A percentile compares a stretch with the other conserved stretches of the same genome.
Conservation (phyloP, 2,113 vertebrate species). For the Jaculus jaculus region DNA sequence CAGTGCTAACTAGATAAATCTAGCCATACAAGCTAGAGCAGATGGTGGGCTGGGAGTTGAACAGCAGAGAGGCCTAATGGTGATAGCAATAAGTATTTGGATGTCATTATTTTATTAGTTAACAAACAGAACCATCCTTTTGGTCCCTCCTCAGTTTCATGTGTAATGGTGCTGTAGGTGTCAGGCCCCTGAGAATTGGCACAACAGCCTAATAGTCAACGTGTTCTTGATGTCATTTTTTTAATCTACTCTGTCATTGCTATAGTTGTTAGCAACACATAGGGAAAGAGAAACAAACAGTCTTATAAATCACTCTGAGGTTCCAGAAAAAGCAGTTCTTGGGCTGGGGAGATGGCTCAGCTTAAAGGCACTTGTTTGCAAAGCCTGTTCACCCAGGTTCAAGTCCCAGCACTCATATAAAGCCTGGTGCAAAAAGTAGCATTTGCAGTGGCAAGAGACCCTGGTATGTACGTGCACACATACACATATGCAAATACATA, state of each 20-base stretch:
- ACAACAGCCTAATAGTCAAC: slow-evolving; percentile 37
- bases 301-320: slow-evolving; percentile 25
- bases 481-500: too few relatives aligned
- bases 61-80: slow-evolving; percentile 70
- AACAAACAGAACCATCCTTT: slow-evolving; percentile 76
- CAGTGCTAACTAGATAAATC: slow-evolving; percentile 55
- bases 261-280: slow-evolving; percentile 46
- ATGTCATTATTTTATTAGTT: slow-evolving; percentile 79
- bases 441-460: too few relatives aligned
- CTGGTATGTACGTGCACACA: too few relatives aligned
- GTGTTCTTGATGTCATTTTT: slow-evolving; percentile 59
- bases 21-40: slow-evolving; percentile 57
- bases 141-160: slow-evolving; percentile 53
- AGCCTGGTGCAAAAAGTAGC: too few relatives aligned
- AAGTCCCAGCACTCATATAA: too few relatives aligned
- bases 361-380: too few relatives aligned
- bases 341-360: background rate
- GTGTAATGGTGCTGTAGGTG: slow-evolving; percentile 60
- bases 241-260: slow-evolving; percentile 50
- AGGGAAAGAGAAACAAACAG: background rate
- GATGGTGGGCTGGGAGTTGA: slow-evolving; percentile 76
- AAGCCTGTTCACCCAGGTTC: too few relatives aligned
- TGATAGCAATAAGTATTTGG: slow-evolving; percentile 72
- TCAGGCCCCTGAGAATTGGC: slow-evolving; percentile 65
- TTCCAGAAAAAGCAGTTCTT: background rate